Percentiles rank a stretch among this genome's conserved stretches.
phyloP scores from a whole-genome alignment of 2,888 invertebrate genomes.

The Candidula unifasciata region DNA sequence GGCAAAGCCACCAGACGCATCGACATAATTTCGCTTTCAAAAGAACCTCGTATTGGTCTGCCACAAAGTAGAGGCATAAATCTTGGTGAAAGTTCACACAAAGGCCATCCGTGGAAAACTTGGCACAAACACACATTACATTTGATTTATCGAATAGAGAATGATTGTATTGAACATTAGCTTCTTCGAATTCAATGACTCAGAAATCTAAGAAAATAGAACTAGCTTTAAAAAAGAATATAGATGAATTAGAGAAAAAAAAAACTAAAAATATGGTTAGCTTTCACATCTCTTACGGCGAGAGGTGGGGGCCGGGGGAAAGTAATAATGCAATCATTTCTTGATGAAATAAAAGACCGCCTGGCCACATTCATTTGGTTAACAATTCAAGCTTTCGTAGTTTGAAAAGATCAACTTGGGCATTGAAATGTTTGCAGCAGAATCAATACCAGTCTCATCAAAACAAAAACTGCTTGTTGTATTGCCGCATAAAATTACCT shows the following conservation, averaged over 20 bases:
- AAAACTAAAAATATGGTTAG: neutral
- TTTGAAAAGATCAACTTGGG: neutral
- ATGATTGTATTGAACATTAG: conserved; percentile 27
- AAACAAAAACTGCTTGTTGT: neutral
- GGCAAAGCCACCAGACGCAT: neutral
- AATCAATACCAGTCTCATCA: neutral
- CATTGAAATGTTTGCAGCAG: neutral
- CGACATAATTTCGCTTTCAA: conserved; percentile 16
- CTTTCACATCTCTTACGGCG: neutral
- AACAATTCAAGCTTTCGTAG: neutral
- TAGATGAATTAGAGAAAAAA: neutral
- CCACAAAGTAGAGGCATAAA: conserved; percentile 9
- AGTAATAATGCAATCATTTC: neutral
- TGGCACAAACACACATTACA: conserved; percentile 25
- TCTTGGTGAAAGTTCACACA: conserved; percentile 12
- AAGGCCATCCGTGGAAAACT: conserved; percentile 19
- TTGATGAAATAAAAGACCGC: neutral
- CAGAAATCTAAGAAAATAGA: neutral
- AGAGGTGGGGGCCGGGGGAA: neutral
- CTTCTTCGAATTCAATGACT: neutral
- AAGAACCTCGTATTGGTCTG: neutral
- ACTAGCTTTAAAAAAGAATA: neutral
- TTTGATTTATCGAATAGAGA: conserved; percentile 25
- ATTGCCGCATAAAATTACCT: neutral
- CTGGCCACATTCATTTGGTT: neutral